Conservation (phyloP, 2,113 vertebrate genomes). For the Platysternon megacephalum region DNA sequence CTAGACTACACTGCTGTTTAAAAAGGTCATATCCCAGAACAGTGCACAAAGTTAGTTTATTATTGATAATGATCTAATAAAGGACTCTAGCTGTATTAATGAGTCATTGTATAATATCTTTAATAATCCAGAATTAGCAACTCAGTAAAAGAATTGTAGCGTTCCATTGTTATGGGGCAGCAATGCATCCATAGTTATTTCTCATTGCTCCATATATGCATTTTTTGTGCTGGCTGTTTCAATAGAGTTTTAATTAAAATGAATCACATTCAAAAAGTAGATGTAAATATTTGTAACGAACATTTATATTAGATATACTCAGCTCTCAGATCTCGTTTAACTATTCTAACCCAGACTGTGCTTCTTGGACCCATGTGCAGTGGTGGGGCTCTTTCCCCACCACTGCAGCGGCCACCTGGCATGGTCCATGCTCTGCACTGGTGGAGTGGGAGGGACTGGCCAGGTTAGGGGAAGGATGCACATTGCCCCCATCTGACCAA, state of each 20-base stretch:
- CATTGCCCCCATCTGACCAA: not conserved
- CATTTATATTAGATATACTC: not conserved
- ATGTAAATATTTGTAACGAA: not conserved
- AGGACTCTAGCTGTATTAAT: slow-evolving; percentile 49
- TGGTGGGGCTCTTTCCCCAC: not conserved
- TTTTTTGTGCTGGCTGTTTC: not conserved
- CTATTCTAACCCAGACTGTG: not conserved
- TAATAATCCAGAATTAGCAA: slow-evolving; percentile 19
- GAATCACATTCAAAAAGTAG: not conserved
- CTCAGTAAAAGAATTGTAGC: not conserved
- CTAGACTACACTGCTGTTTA: not conserved
- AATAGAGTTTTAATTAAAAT: not conserved
- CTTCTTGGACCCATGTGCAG: accelerated
- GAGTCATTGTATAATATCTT: not conserved
- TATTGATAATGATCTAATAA: slow-evolving; percentile 64
- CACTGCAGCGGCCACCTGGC: not conserved
- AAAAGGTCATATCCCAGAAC: slow-evolving; percentile 72
- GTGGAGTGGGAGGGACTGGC: not conserved
- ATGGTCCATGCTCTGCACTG: not conserved
- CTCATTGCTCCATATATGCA: not conserved
- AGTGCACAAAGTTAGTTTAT: slow-evolving; percentile 29
- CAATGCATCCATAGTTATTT: not conserved
- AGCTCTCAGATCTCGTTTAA: not conserved
- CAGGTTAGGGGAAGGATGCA: not conserved
- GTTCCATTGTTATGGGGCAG: not conserved